A percentile compares a stretch with the other conserved stretches of the same genome.
Conservation (phyloP, 1,140 invertebrate genomes). For the Catajapyx aquilonaris region DNA sequence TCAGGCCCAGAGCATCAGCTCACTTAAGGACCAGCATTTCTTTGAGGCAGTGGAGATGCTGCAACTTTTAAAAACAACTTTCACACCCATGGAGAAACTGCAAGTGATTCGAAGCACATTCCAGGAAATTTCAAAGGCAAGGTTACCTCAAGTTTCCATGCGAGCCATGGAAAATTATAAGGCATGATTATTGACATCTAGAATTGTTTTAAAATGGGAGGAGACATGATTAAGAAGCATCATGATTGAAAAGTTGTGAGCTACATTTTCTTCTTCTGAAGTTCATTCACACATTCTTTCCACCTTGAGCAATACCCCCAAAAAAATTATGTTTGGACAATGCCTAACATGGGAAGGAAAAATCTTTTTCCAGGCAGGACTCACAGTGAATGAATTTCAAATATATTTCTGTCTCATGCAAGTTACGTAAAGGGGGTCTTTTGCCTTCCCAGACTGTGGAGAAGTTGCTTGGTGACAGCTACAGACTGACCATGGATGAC, state of each 20-base stretch:
- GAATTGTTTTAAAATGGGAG: no score
- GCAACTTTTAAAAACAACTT: slow-evolving; percentile 53
- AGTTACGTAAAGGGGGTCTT: slow-evolving; percentile 3
- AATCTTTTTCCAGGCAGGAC: no score
- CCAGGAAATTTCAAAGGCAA: slow-evolving; percentile 48
- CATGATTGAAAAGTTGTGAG: no score
- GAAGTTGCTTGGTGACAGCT: slow-evolving; percentile 25
- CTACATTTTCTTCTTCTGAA: no score
- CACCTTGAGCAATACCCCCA: no score
- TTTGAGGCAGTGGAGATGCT: slow-evolving; percentile 41
- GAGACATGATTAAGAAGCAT: no score
- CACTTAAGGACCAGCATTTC: slow-evolving; percentile 22
- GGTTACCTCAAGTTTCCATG: no score
- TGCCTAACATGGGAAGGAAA: no score
- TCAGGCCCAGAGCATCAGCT: slow-evolving; percentile 13
- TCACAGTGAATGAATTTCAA: slow-evolving; percentile 4
- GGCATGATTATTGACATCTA: no score
- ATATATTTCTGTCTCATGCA: slow-evolving; percentile 6
- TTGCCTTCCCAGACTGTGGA: slow-evolving; percentile 26
- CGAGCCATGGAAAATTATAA: no score
- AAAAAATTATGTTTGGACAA: no score
- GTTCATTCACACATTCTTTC: no score
- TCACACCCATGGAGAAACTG: slow-evolving; percentile 57
- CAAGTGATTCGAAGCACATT: slow-evolving; percentile 53
- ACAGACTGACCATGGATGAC: slow-evolving; percentile 65